Evolutionary conservation across 23 tunicate species (phyloP), one percentile per base, ranked within the genome.

Genomic region (Ciona savignyi): DNA sequence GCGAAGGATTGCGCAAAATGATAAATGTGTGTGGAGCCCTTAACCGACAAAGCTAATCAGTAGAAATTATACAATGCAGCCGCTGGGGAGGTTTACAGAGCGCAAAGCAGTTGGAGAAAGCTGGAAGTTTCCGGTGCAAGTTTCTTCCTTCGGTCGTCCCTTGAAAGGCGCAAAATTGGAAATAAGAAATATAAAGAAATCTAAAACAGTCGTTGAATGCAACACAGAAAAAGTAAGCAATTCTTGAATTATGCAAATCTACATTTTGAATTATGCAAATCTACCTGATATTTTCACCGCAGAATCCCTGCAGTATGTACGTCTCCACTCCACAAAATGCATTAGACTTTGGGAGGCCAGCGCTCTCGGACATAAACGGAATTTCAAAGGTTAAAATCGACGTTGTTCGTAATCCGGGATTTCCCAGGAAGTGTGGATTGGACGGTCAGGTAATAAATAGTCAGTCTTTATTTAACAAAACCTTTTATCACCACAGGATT

Each of bases 131-230:
- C 73, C 51, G 9, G 1, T 51, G 21, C 15, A 19, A 2, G 73
- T 31, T 24, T 69, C 73, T 4, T 29, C 42, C 49, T 69, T 69
- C 51, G 73, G 73, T 69, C 73, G 73, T 21, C 73, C 73, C 20
- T 35, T 69, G 9, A 20, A 32, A 23, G 73, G 73, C 2, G 73
- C 73, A 2, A 69, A 69, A 20, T 4, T 69, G 20, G 29, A 31
- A 20, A 6, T 69, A 34, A 2, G 73, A n/a, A 23, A 30, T 29
- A 4, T 69, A 3, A 34, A 69, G 34, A 32, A n/a, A 19, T 69
- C 73, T 2, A 30, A 32, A 33, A 2, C 51, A 3, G 1, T 32
- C 1, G 1, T 51, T 23, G 24, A 51, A 15, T 42, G 56, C 56
- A 42, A 9, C 11, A 6, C 56, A 42, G 15, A 15, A 64, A 64